Evolutionary conservation across 2,113 vertebrate genomes (phyloP).

Genomic region (Stegastes partitus): DNA sequence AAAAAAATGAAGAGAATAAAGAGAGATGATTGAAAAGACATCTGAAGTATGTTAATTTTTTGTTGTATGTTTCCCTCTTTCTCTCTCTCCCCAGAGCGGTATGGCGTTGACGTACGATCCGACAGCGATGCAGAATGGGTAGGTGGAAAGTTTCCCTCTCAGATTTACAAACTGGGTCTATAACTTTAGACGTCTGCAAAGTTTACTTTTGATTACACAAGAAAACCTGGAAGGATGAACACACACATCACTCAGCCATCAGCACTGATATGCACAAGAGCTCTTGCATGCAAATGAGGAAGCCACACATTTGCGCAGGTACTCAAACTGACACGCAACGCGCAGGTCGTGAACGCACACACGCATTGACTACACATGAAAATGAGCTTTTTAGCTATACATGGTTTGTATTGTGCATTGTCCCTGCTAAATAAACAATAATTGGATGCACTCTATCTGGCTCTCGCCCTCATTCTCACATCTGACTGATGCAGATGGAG

Average conservation of each 20-base stretch:
- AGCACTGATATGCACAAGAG: constrained; percentile 22
- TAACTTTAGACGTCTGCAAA: constrained; percentile 4
- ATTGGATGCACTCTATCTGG: not conserved
- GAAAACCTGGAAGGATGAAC: constrained; percentile 32
- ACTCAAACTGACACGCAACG: not conserved
- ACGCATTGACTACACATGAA: not conserved
- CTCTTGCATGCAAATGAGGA: constrained; percentile 44
- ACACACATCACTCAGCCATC: constrained; percentile 5
- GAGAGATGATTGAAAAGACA: not conserved
- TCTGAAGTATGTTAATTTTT: not conserved
- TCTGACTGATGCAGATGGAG: constrained; percentile 50
- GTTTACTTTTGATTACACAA: not conserved
- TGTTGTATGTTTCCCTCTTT: constrained; percentile 16
- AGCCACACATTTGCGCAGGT: constrained; percentile 12
- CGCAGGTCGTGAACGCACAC: not conserved
- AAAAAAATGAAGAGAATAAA: not conserved
- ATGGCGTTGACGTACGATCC: constrained; percentile 99
- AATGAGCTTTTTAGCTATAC: no score
- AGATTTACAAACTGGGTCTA: constrained; percentile 15
- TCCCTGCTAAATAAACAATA: no score
- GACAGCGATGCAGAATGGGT: constrained; percentile 98
- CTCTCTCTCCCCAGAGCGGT: constrained; percentile 88
- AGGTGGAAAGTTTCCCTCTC: constrained; percentile 66
- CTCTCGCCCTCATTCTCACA: constrained; percentile 18
- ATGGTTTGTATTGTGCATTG: no score